Percentiles rank a stretch among this genome's conserved stretches.
Conservation (phyloP, 2,113 vertebrate genomes). For the Tonatia bakeri region DNA sequence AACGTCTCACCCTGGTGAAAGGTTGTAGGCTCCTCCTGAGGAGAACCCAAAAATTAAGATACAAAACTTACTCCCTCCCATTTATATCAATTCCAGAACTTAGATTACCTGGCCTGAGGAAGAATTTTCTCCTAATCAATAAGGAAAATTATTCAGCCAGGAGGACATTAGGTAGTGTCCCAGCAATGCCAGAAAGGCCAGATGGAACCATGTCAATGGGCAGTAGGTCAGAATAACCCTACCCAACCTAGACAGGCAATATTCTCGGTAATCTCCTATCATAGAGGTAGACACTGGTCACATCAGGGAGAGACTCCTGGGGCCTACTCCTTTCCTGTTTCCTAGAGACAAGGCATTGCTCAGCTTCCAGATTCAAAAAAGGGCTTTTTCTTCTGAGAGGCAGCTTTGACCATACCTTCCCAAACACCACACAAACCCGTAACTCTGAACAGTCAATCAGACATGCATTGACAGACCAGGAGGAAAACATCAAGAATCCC, state of each 20-base stretch:
- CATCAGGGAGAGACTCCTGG: not conserved
- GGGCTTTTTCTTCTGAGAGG: not conserved
- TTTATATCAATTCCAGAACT: not conserved
- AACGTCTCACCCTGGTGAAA: constrained; percentile 49
- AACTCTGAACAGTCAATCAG: not conserved
- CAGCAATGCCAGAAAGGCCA: not conserved
- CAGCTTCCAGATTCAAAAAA: not conserved
- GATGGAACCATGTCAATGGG: not conserved
- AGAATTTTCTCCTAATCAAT: not conserved
- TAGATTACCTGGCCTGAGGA: not conserved
- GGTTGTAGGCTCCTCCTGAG: constrained; percentile 70
- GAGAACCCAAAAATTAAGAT: constrained; percentile 52
- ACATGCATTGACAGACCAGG: not conserved
- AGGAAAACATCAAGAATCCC: not conserved
- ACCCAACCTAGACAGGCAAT: not conserved
- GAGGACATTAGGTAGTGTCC: not conserved
- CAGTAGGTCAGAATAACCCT: not conserved
- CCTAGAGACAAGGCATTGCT: not conserved
- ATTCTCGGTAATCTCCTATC: not conserved
- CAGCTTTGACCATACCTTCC: not conserved
- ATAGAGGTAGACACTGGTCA: not conserved
- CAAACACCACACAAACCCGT: not conserved
- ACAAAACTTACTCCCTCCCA: not conserved
- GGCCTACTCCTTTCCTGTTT: not conserved
- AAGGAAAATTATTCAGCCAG: not conserved